Conservation (phyloP, 2,113 vertebrate species). For the Austrofundulus limnaeus region DNA sequence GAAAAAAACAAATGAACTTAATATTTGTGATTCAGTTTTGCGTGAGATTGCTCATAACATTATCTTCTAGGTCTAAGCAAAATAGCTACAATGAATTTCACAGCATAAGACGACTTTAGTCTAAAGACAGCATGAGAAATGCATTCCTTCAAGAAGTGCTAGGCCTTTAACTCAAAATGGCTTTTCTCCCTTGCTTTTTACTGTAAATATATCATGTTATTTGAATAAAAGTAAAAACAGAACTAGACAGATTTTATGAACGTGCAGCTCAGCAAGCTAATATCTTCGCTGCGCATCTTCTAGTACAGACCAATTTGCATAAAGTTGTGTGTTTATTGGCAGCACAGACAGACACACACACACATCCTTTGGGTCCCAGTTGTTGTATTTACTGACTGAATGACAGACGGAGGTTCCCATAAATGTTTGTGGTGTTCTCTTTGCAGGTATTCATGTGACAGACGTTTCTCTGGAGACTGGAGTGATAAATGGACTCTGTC, state of each 20-base stretch:
- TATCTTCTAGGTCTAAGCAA: too few relatives aligned
- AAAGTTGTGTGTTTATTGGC: slow-evolving; percentile 30
- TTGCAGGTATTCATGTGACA: slow-evolving; percentile 37
- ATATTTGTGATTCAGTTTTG: too few relatives aligned
- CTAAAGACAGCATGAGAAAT: too few relatives aligned
- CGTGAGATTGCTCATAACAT: too few relatives aligned
- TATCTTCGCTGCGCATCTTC: slow-evolving; percentile 17
- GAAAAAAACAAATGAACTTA: too few relatives aligned
- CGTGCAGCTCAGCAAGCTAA: slow-evolving; percentile 21
- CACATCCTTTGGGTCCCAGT: slow-evolving; percentile 9
- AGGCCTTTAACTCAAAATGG: too few relatives aligned
- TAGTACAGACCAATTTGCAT: slow-evolving; percentile 31
- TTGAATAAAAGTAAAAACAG: too few relatives aligned
- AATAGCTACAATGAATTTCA: too few relatives aligned
- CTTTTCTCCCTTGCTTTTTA: too few relatives aligned
- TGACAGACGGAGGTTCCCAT: slow-evolving; percentile 18
- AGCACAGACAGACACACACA: slow-evolving; percentile 1
- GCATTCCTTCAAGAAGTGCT: too few relatives aligned
- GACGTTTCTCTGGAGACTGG: slow-evolving; percentile 40
- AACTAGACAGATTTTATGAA: slow-evolving; percentile 9
- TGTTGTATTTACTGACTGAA: slow-evolving; percentile 21
- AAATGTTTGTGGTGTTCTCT: slow-evolving; percentile 29
- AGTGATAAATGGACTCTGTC: slow-evolving; percentile 62
- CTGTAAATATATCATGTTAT: too few relatives aligned
- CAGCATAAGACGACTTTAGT: too few relatives aligned